These are phyloP conservation scores for Cotesia congregata DNA, from an alignment of 2,888 invertebrate species.

Conservation along the genomic window DNA sequence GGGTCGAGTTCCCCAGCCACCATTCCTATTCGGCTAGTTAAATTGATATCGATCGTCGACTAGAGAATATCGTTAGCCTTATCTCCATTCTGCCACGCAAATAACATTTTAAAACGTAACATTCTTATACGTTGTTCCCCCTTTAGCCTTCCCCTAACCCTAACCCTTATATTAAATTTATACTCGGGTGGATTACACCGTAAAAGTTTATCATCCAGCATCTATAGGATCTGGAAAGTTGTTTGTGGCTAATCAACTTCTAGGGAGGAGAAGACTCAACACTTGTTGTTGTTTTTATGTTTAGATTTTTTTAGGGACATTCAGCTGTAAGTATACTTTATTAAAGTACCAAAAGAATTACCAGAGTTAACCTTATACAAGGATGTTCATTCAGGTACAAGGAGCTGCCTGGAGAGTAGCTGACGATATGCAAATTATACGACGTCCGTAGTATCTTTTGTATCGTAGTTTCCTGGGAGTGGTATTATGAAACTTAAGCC, in stretches of 20 bases:
- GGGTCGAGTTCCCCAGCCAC: not conserved
- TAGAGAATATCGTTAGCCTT: slow-evolving; percentile 57
- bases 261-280: not conserved
- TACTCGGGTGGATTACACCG: not conserved
- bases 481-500: slow-evolving; percentile 67
- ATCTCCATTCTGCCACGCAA: slow-evolving; percentile 40
- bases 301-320: not conserved
- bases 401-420: slow-evolving; percentile 25
- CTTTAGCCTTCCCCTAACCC: not conserved
- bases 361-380: slow-evolving; percentile 17
- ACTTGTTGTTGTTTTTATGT: slow-evolving; percentile 2
- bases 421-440: slow-evolving; percentile 64
- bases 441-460: slow-evolving; percentile 55
- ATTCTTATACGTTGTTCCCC: not conserved
- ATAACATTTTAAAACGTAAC: slow-evolving; percentile 25
- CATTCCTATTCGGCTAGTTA: slow-evolving; percentile 43
- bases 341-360: slow-evolving; percentile 14
- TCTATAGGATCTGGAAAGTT: not conserved
- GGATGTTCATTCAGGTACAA: slow-evolving; percentile 33
- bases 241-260: not conserved
- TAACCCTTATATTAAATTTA: not conserved
- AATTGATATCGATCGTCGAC: slow-evolving; percentile 58
- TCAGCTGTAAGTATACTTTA: not conserved
- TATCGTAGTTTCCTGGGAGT: slow-evolving; percentile 58
- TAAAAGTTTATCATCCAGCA: not conserved